These are phyloP conservation scores for Loris lydekkerianus DNA, from an alignment of 2,797 vertebrate species.

Conservation along the genomic window DNA sequence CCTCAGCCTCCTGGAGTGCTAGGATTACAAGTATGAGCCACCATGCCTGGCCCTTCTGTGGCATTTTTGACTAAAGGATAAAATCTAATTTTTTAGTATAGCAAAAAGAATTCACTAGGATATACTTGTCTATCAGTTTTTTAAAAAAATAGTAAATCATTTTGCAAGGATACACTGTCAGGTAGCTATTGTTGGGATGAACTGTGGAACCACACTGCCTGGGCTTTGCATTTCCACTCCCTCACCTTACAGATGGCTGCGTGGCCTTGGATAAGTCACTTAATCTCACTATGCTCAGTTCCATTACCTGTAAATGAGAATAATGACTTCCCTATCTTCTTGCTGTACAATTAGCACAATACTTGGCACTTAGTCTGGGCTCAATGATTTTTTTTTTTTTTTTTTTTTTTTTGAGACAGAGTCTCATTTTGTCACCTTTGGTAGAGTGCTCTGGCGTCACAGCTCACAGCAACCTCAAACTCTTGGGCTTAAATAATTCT, in stretches of 20 bases:
- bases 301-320: neutral
- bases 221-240: neutral
- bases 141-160: neutral
- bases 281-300: neutral
- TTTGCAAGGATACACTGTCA: neutral
- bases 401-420: too few species aligned
- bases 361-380: neutral
- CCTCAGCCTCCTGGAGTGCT: neutral
- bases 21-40: neutral
- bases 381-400: neutral
- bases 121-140: neutral
- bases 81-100: constrained; percentile 27
- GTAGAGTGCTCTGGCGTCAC: too few species aligned
- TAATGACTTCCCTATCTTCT: neutral
- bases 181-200: neutral
- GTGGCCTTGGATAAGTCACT: neutral
- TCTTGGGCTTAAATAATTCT: too few species aligned
- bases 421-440: too few species aligned
- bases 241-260: neutral
- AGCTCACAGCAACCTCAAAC: too few species aligned
- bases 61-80: neutral
- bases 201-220: neutral
- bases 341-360: neutral
- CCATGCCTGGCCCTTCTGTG: neutral
- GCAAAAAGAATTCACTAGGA: neutral